These are phyloP conservation scores for Desmophyllum pertusum DNA, from an alignment of 92 coral and sea anemone species.

Conservation along the genomic window DNA sequence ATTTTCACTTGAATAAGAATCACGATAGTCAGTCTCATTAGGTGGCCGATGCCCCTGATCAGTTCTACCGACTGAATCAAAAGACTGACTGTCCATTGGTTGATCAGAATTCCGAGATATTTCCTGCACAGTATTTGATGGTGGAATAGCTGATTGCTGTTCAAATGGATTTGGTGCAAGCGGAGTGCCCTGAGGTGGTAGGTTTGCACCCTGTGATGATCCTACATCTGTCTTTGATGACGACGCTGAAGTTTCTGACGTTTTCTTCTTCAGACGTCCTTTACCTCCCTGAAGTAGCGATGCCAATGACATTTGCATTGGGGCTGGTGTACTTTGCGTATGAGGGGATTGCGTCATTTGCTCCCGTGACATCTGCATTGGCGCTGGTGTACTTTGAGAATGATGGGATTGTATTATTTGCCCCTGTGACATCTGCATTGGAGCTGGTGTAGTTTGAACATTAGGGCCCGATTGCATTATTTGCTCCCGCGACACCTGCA, in stretches of 20 bases:
- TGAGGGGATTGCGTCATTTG: not conserved
- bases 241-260: not conserved
- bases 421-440: conserved; percentile 9
- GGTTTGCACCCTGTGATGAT: not conserved
- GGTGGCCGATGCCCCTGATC: not conserved
- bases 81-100: not conserved
- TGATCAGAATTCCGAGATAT: not conserved
- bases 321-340: not conserved
- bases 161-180: not conserved
- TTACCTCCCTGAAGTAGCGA: conserved; percentile 30
- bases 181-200: not conserved
- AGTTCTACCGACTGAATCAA: conserved; percentile 13
- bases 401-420: not conserved
- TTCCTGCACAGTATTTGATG: not conserved
- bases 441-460: not conserved
- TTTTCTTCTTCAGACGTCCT: conserved; percentile 8
- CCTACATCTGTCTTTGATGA: not conserved
- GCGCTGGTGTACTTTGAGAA: not conserved
- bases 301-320: conserved; percentile 24
- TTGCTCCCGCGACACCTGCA: conserved; percentile 12
- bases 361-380: conserved; percentile 11
- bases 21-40: not conserved
- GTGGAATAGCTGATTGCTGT: not conserved
- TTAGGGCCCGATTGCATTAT: not conserved
- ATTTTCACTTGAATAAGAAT: conserved; percentile 14